Evolutionary conservation across 2,113 vertebrate species (phyloP).

Genomic region (Crotophaga sulcirostris): DNA sequence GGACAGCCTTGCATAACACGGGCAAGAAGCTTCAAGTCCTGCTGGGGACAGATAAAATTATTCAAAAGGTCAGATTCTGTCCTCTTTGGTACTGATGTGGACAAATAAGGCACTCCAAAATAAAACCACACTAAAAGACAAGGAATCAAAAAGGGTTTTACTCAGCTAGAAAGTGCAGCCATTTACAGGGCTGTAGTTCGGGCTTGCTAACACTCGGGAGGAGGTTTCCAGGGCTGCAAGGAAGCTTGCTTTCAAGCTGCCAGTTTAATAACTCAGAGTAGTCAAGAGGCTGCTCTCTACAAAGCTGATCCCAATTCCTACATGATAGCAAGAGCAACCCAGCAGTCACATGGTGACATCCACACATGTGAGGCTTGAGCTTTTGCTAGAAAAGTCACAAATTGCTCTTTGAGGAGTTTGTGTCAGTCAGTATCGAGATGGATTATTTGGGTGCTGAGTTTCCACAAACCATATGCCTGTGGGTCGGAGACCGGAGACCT

Average conservation of each 20-base stretch:
- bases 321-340: neutral
- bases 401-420: neutral
- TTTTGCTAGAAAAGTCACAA: neutral
- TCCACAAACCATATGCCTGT: neutral
- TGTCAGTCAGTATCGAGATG: neutral
- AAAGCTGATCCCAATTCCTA: neutral
- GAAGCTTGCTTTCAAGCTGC: neutral
- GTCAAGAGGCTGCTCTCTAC: neutral
- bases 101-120: neutral
- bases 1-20: neutral
- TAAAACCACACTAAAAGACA: neutral
- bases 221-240: accelerated
- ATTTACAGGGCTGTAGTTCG: neutral
- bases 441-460: neutral
- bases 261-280: neutral
- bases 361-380: neutral
- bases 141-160: neutral
- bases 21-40: neutral
- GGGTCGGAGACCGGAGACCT: neutral
- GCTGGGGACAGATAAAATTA: neutral
- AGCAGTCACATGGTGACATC: neutral
- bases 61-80: neutral
- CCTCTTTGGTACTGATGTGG: neutral
- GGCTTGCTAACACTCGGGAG: neutral
- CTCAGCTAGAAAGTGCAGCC: neutral